These are phyloP conservation scores for Pandemis cinnamomeana DNA, from an alignment of 2,888 invertebrate species.

Conservation along the genomic window DNA sequence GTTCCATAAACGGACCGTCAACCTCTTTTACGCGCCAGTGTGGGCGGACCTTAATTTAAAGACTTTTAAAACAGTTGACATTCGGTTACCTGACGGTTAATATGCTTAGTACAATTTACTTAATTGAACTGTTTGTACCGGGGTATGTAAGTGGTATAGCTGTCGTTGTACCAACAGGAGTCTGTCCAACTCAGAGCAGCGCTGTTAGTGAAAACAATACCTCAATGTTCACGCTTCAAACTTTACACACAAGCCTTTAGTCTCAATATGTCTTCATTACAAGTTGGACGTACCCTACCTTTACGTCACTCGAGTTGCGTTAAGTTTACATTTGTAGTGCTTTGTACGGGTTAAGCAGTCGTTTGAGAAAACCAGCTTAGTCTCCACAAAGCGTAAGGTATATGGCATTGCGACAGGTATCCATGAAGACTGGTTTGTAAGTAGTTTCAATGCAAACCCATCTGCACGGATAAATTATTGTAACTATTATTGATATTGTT, in stretches of 20 bases:
- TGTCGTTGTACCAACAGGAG: background rate
- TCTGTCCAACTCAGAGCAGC: background rate
- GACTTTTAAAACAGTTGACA: background rate
- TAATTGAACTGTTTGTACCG: background rate
- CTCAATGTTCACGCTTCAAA: slow-evolving; percentile 3
- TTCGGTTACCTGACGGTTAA: background rate
- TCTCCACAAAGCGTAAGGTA: too few relatives aligned
- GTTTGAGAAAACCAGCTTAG: background rate
- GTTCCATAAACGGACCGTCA: too few relatives aligned
- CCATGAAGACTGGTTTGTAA: too few relatives aligned
- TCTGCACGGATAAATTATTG: too few relatives aligned
- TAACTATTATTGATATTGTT: too few relatives aligned
- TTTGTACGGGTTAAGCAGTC: too few relatives aligned
- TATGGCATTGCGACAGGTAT: too few relatives aligned
- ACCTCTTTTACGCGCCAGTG: too few relatives aligned
- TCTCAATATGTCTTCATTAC: slow-evolving; percentile 9
- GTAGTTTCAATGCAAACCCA: too few relatives aligned
- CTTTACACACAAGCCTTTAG: slow-evolving; percentile 1
- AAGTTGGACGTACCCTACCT: background rate
- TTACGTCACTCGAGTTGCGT: background rate
- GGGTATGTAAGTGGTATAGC: background rate
- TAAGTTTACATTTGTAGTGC: background rate
- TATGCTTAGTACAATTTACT: background rate
- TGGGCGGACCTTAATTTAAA: too few relatives aligned
- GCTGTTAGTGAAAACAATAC: slow-evolving; percentile 13